Evolutionary conservation across 2,797 vertebrate genomes (phyloP).

Genomic region (Nyctibius grandis): DNA sequence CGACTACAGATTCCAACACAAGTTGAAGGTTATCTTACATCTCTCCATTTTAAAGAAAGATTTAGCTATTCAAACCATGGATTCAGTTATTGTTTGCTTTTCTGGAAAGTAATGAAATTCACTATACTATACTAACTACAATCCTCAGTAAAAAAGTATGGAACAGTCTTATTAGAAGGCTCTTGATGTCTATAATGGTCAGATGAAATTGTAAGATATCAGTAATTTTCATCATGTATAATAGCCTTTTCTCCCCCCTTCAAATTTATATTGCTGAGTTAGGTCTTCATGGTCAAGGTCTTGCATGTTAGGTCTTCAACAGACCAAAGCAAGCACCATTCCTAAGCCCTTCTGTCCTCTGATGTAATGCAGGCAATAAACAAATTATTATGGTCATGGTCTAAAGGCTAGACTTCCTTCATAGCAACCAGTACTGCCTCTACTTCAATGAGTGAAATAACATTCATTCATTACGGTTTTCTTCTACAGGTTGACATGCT

Average conservation of each 20-base stretch:
- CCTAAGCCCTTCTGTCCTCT: not conserved
- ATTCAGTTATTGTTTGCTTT: not conserved
- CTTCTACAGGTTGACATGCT: not conserved
- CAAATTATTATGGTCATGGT: not conserved
- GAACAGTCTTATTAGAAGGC: not conserved
- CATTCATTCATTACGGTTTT: not conserved
- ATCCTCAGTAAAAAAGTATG: not conserved
- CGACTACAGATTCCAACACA: not conserved
- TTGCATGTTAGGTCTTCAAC: not conserved
- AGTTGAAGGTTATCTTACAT: not conserved
- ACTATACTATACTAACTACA: not conserved
- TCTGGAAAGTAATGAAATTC: not conserved
- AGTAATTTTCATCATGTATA: not conserved
- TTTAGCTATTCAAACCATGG: not conserved
- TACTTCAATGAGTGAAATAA: not conserved
- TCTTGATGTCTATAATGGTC: not conserved
- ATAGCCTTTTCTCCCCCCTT: not conserved
- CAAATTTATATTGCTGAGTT: not conserved
- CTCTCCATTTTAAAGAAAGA: not conserved
- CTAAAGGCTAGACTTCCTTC: not conserved
- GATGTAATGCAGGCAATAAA: not conserved
- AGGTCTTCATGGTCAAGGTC: not conserved
- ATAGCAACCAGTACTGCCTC: not conserved
- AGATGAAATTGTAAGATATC: not conserved
- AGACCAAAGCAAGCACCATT: not conserved